These are phyloP conservation scores for Bubo bubo DNA, from an alignment of 2,113 vertebrate species.

Conservation along the genomic window DNA sequence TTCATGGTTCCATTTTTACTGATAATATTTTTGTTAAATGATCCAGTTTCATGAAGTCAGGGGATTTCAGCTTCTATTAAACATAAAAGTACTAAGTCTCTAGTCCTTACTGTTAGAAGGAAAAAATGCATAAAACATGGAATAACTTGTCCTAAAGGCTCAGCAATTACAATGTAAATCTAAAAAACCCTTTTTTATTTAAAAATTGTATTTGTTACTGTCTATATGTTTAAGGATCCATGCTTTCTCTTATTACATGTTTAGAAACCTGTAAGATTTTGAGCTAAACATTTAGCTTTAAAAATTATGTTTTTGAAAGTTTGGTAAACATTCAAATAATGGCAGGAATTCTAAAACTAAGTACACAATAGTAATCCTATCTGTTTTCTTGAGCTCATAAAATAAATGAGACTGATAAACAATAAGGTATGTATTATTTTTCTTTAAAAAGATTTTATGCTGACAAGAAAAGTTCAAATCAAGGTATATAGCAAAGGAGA, in stretches of 20 bases:
- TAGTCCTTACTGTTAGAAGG: not conserved
- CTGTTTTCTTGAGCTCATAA: not conserved
- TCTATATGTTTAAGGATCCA: not conserved
- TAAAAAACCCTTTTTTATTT: not conserved
- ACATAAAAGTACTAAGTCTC: not conserved
- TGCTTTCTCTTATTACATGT: not conserved
- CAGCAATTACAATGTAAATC: not conserved
- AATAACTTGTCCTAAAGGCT: not conserved
- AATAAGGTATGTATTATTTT: not conserved
- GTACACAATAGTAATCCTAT: not conserved
- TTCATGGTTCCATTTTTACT: not conserved
- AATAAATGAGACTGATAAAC: not conserved
- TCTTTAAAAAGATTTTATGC: not conserved
- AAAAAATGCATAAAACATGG: not conserved
- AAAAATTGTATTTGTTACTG: not conserved
- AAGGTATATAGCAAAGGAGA: not conserved
- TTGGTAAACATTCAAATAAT: not conserved
- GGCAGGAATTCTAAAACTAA: not conserved
- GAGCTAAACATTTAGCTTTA: not conserved
- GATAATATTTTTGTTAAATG: not conserved
- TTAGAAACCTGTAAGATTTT: not conserved
- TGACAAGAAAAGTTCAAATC: not conserved
- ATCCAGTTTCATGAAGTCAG: not conserved
- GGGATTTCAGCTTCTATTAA: not conserved
- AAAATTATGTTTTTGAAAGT: not conserved